These are phyloP conservation scores for Columba guinea DNA, from an alignment of 2,797 vertebrate species.

Conservation along the genomic window DNA sequence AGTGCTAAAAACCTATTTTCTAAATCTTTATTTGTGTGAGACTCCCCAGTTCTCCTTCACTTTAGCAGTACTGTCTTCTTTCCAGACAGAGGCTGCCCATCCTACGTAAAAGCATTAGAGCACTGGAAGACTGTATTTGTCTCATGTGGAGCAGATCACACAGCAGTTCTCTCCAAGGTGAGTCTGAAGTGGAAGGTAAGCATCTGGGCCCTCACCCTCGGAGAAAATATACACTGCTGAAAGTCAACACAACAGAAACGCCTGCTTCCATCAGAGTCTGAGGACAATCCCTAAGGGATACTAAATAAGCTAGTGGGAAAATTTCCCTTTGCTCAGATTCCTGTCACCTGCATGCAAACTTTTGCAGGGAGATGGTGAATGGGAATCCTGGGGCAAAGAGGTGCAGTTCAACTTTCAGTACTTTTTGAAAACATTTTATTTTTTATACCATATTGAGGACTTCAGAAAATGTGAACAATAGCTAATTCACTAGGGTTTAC, in stretches of 20 bases:
- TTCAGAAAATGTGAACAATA: not conserved
- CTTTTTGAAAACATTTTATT: not conserved
- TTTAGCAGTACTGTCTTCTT: not conserved
- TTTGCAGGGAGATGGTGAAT: not conserved
- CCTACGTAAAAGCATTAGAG: conserved; percentile 63
- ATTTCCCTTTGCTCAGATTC: not conserved
- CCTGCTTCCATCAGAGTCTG: not conserved
- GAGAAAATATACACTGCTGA: not conserved
- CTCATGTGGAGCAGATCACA: conserved; percentile 85
- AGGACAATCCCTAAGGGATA: fast-evolving
- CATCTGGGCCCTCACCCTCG: not conserved
- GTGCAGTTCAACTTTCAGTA: not conserved
- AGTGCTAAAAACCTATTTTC: not conserved
- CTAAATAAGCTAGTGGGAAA: not conserved
- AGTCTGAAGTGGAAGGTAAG: not conserved
- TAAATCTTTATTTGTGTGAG: not conserved
- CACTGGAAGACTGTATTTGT: conserved; percentile 77
- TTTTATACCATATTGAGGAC: not conserved
- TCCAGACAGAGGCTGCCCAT: conserved; percentile 78
- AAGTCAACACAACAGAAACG: not conserved
- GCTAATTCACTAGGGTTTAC: not conserved
- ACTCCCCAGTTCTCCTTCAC: not conserved
- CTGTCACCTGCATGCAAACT: not conserved
- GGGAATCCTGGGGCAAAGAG: not conserved
- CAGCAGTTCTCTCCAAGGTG: conserved; percentile 84